These are phyloP conservation scores for Drosophila serrata DNA, from an alignment of 1,140 invertebrate genomes.

Conservation along the genomic window DNA sequence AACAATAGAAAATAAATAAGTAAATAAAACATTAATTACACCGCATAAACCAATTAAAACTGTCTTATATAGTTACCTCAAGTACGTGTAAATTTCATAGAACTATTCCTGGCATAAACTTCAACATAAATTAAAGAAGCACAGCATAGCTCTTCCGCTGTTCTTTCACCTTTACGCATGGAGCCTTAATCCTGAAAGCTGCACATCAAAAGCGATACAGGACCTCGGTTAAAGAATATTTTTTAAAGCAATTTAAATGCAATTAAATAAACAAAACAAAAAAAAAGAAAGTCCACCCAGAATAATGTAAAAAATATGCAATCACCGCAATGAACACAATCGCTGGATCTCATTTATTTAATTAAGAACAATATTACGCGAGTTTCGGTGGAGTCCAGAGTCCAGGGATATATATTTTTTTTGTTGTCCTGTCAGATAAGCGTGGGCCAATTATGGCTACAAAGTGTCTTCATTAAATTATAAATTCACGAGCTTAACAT, in stretches of 20 bases:
- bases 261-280: slow-evolving; percentile 46
- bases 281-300: not conserved
- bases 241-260: slow-evolving; percentile 60
- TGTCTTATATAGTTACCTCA: not conserved
- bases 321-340: slow-evolving; percentile 63
- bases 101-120: slow-evolving; percentile 13
- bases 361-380: slow-evolving; percentile 80
- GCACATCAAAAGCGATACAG: slow-evolving; percentile 17
- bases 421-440: slow-evolving; percentile 12
- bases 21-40: not conserved
- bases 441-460: slow-evolving; percentile 76
- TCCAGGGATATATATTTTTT: too few relatives aligned
- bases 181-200: slow-evolving; percentile 20
- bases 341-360: slow-evolving; percentile 79
- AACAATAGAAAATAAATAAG: not conserved
- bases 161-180: slow-evolving; percentile 12
- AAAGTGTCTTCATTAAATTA: slow-evolving; percentile 84
- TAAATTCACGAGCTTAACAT: slow-evolving; percentile 83
- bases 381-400: slow-evolving; percentile 27
- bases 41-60: not conserved
- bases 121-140: slow-evolving; percentile 2
- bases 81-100: slow-evolving; percentile 15
- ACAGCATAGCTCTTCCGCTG: not conserved
- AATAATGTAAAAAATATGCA: slow-evolving; percentile 56
- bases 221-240: slow-evolving; percentile 9